Percentiles rank a stretch among this genome's conserved stretches.
phyloP scores from a whole-genome alignment of 2,888 invertebrate genomes.

The Drosophila mimetica region DNA sequence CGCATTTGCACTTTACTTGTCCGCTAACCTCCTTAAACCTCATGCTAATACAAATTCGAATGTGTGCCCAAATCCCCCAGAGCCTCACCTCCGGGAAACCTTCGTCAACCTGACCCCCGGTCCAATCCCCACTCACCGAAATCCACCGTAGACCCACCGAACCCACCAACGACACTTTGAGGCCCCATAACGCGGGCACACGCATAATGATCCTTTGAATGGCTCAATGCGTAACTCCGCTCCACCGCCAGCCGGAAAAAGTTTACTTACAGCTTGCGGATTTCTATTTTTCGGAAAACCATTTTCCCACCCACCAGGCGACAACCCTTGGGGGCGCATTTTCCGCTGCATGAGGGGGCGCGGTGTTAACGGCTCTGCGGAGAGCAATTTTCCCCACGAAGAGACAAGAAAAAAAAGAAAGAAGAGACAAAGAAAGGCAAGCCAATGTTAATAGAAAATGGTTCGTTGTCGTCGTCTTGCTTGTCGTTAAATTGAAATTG shows the following conservation, averaged over 20 bases:
- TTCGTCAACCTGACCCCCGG: conserved; percentile 12
- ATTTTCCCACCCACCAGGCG: conserved; percentile 39
- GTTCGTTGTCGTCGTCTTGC: conserved; percentile 50
- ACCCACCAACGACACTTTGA: conserved; percentile 58
- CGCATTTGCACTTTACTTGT: background rate
- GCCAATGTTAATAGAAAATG: conserved; percentile 74
- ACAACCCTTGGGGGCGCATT: conserved; percentile 32
- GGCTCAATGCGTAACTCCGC: conserved; percentile 65
- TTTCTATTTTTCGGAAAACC: conserved; percentile 67
- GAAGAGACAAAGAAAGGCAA: conserved; percentile 39
- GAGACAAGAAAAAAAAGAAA: conserved; percentile 26
- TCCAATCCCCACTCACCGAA: conserved; percentile 1
- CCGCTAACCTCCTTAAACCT: background rate
- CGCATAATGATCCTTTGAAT: conserved; percentile 74
- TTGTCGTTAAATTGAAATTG: conserved; percentile 82
- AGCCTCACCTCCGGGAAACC: conserved; percentile 15
- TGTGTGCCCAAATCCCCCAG: conserved; percentile 14
- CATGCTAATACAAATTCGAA: conserved; percentile 11
- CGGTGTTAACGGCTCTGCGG: conserved; percentile 81
- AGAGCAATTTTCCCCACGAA: conserved; percentile 74
- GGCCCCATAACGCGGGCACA: conserved; percentile 73
- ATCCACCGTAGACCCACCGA: conserved; percentile 18
- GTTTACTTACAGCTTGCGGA: conserved; percentile 67
- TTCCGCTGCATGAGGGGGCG: conserved; percentile 18
- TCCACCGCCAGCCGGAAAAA: conserved; percentile 30